Percentiles rank a stretch among this genome's conserved stretches.
Evolutionary conservation across 2,888 invertebrate species (phyloP).

Genomic region (Lordiphosa fenestrarum): DNA sequence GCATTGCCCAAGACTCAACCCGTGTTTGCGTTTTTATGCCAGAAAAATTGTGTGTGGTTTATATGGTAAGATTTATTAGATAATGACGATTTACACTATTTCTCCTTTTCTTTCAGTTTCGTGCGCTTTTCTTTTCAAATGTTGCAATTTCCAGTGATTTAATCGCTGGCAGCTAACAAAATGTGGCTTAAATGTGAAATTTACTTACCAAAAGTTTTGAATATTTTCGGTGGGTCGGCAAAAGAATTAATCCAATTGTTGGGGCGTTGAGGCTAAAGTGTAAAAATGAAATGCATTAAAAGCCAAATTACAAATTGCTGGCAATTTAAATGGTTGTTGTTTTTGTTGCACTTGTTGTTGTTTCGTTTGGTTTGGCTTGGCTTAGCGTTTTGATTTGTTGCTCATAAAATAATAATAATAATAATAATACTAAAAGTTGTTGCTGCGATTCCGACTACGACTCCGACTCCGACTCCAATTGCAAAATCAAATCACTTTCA

Average conservation of each 20-base stretch:
- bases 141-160: conserved; percentile 67
- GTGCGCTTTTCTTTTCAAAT: conserved; percentile 30
- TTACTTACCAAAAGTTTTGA: conserved; percentile 16
- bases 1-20: conserved; percentile 34
- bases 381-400: conserved; percentile 30
- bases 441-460: conserved; percentile 34
- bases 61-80: conserved; percentile 67
- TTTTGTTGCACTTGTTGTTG: conserved; percentile 36
- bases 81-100: conserved; percentile 56
- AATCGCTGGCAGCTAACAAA: conserved; percentile 37
- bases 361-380: conserved; percentile 35
- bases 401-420: conserved; percentile 29
- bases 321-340: conserved; percentile 34
- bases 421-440: conserved; percentile 17
- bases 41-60: conserved; percentile 3
- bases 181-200: conserved; percentile 45
- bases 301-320: conserved; percentile 34
- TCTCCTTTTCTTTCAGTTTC: conserved; percentile 30
- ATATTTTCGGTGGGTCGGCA: not conserved
- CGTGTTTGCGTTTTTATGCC: conserved; percentile 33
- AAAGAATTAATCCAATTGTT: conserved; percentile 50
- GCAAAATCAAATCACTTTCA: conserved; percentile 78
- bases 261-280: conserved; percentile 2
- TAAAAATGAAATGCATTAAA: conserved; percentile 35
- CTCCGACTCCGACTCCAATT: conserved; percentile 57